Percentiles rank a stretch among this genome's conserved stretches.
phyloP scores from a whole-genome alignment of 2,888 invertebrate genomes.

The Sympetrum striolatum region DNA sequence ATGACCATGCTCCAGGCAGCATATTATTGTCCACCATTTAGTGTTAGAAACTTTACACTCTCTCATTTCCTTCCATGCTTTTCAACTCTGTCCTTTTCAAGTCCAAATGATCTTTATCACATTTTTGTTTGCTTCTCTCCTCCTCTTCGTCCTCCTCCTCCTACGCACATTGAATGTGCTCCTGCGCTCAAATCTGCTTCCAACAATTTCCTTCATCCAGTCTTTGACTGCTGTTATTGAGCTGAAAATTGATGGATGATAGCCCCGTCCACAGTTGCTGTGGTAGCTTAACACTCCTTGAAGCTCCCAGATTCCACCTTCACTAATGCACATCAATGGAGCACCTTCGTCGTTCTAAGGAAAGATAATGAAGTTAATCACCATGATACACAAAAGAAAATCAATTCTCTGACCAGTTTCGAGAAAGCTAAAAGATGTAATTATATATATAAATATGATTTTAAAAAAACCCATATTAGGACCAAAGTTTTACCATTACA shows the following conservation, averaged over 20 bases:
- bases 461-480: no score
- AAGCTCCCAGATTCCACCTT: constrained; percentile 65
- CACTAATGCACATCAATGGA: constrained; percentile 68
- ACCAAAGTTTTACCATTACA: no score
- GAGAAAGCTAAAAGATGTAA: no score
- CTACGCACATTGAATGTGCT: background rate
- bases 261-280: constrained; percentile 65
- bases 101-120: background rate
- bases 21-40: background rate
- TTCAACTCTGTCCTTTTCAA: background rate
- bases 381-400: no score
- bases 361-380: constrained; percentile 38
- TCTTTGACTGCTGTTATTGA: constrained; percentile 57
- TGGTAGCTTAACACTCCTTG: constrained; percentile 68
- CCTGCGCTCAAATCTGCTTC: background rate
- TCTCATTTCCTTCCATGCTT: background rate
- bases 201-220: constrained; percentile 56
- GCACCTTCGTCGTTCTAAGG: constrained; percentile 72
- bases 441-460: no score
- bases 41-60: background rate
- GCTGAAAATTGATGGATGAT: constrained; percentile 67
- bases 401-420: no score
- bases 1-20: background rate
- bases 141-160: background rate
- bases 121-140: background rate